These are phyloP conservation scores for Pheosia gnoma DNA, from an alignment of 2,888 invertebrate genomes.

Conservation along the genomic window DNA sequence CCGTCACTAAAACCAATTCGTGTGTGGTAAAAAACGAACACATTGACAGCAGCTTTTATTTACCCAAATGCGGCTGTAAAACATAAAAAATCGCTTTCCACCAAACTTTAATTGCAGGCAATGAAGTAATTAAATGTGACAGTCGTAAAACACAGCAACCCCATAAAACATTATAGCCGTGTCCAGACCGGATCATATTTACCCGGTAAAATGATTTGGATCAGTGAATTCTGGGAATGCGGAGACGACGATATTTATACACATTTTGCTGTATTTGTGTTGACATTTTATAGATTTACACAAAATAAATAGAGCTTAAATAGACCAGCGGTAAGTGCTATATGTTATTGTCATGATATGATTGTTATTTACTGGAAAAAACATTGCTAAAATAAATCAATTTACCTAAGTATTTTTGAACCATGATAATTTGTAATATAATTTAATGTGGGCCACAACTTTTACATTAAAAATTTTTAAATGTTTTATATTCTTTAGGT, in stretches of 20 bases:
- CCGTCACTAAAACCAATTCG: slow-evolving; percentile 69
- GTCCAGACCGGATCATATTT: slow-evolving; percentile 59
- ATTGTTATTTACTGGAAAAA: too few relatives aligned
- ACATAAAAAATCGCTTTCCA: slow-evolving; percentile 76
- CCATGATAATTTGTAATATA: too few relatives aligned
- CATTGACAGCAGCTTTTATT: slow-evolving; percentile 75
- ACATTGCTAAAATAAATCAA: too few relatives aligned
- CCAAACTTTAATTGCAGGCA: slow-evolving; percentile 82
- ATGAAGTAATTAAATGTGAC: slow-evolving; percentile 84
- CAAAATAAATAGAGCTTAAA: too few relatives aligned
- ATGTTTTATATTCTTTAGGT: too few relatives aligned
- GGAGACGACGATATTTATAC: not conserved
- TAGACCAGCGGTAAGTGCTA: too few relatives aligned
- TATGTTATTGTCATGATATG: too few relatives aligned
- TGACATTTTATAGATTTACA: not conserved
- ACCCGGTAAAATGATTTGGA: slow-evolving; percentile 46
- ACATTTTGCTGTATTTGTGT: not conserved
- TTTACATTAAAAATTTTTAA: too few relatives aligned
- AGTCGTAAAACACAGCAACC: slow-evolving; percentile 77
- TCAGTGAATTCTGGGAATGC: slow-evolving; percentile 26
- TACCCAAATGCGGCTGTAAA: slow-evolving; percentile 79
- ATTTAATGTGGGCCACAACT: too few relatives aligned
- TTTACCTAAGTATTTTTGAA: too few relatives aligned
- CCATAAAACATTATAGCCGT: slow-evolving; percentile 77
- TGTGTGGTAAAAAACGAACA: slow-evolving; percentile 82